These are phyloP conservation scores for Novumbra hubbsi DNA, from an alignment of 2,797 vertebrate species.

Conservation along the genomic window DNA sequence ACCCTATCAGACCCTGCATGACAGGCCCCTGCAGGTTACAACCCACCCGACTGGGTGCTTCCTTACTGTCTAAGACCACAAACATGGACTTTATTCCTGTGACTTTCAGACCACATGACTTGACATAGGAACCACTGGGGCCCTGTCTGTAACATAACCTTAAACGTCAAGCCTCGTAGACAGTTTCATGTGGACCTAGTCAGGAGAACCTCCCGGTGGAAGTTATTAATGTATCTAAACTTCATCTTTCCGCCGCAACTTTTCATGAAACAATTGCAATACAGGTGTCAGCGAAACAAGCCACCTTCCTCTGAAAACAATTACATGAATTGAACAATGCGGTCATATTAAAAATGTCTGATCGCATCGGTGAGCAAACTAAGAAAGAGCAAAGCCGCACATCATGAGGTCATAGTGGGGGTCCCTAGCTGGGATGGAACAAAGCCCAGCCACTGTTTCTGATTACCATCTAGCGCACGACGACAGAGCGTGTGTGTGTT, in stretches of 20 bases:
- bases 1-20: no score
- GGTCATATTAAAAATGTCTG: conserved; percentile 70
- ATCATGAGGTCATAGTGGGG: conserved; percentile 69
- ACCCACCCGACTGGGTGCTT: no score
- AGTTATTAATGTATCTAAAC: conserved; percentile 1
- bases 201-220: neutral
- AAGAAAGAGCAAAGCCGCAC: conserved; percentile 69
- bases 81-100: no score
- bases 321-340: conserved; percentile 73
- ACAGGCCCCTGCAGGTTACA: no score
- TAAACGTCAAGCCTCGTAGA: neutral
- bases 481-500: conserved; percentile 69
- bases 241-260: conserved; percentile 24
- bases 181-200: neutral
- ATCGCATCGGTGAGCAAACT: conserved; percentile 74
- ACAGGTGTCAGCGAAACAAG: conserved; percentile 40
- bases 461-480: conserved; percentile 71
- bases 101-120: no score
- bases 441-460: conserved; percentile 73
- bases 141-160: neutral
- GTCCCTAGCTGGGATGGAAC: conserved; percentile 59
- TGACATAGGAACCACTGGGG: no score
- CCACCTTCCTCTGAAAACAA: conserved; percentile 60
- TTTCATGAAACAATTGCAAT: conserved; percentile 46
- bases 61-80: no score